A percentile compares a stretch with the other conserved stretches of the same genome.
These are phyloP conservation scores for Columba livia DNA, from an alignment of 2,113 vertebrate species.

Conservation along the genomic window DNA sequence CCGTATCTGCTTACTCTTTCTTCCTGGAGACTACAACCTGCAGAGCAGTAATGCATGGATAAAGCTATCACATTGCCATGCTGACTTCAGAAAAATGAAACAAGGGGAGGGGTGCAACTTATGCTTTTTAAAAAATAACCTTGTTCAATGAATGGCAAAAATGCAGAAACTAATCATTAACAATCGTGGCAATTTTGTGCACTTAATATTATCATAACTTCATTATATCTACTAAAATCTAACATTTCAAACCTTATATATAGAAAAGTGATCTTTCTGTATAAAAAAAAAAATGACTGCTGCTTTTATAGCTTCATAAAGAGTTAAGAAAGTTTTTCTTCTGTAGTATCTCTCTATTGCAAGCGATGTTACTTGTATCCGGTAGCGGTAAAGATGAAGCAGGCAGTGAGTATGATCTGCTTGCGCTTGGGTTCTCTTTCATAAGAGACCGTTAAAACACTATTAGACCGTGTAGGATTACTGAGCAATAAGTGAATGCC, in stretches of 20 bases:
- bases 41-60: not conserved
- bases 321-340: not conserved
- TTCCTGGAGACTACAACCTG: not conserved
- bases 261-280: not conserved
- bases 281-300: not conserved
- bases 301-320: not conserved
- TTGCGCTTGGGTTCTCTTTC: not conserved
- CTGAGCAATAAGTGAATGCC: too few relatives aligned
- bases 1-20: not conserved
- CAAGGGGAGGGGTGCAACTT: not conserved
- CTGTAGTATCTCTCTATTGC: accelerated
- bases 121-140: not conserved
- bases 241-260: not conserved
- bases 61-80: not conserved
- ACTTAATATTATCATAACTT: not conserved
- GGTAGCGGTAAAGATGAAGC: not conserved
- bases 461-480: not conserved
- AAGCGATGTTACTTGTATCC: not conserved
- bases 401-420: not conserved
- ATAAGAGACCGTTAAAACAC: not conserved
- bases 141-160: not conserved
- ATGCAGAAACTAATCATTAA: not conserved
- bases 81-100: not conserved
- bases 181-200: not conserved
- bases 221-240: not conserved